Conservation (phyloP, 1,140 invertebrate species). For the Antheraea pernyi region DNA sequence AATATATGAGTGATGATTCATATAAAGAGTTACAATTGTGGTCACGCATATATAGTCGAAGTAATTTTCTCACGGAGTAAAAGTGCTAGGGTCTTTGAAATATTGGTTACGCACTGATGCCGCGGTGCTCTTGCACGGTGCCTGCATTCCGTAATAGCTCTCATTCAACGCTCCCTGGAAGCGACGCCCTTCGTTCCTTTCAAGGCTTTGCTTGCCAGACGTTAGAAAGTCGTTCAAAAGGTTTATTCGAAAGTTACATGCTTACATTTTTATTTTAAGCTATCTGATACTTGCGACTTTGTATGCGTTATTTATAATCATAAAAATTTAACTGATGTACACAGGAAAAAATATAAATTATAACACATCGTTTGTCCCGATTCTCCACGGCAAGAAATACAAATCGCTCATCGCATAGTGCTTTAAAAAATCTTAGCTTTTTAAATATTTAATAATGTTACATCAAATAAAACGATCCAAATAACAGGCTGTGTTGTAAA, state of each 20-base stretch:
- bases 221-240: background rate
- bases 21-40: background rate
- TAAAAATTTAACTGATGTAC: too few species aligned
- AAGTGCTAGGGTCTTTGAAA: background rate
- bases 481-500: too few species aligned
- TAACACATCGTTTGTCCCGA: too few species aligned
- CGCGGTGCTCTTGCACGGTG: constrained; percentile 7
- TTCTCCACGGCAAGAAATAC: too few species aligned
- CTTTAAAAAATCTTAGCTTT: too few species aligned
- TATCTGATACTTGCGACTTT: background rate
- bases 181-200: constrained; percentile 10
- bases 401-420: too few species aligned
- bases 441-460: too few species aligned
- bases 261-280: background rate
- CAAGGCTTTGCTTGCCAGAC: background rate
- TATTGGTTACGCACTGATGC: constrained; percentile 10
- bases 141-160: constrained; percentile 14
- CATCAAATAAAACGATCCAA: too few species aligned
- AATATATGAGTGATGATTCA: too few species aligned
- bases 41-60: background rate
- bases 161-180: constrained; percentile 1
- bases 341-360: too few species aligned
- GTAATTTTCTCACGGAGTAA: constrained; percentile 9
- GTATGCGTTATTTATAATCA: too few species aligned
- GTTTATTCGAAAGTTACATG: background rate